A percentile compares a stretch with the other conserved stretches of the same genome.
Conservation (phyloP, 2,888 invertebrate species). For the Drosophila parthenogenetica region DNA sequence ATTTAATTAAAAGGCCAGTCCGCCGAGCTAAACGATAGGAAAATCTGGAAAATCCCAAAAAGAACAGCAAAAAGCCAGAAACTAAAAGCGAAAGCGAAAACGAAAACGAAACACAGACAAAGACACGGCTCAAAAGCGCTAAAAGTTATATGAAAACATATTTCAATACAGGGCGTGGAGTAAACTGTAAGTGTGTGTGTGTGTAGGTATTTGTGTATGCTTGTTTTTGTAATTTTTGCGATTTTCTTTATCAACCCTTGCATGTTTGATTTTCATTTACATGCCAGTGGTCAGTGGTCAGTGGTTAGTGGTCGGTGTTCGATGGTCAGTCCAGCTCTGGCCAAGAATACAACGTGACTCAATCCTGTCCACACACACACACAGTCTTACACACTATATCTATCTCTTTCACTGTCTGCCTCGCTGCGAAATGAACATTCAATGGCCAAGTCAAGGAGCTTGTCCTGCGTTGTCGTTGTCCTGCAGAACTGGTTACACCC, state of each 20-base stretch:
- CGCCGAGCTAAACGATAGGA: conserved; percentile 34
- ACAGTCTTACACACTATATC: conserved; percentile 11
- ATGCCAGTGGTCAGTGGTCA: conserved; percentile 59
- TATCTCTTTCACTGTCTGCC: conserved; percentile 8
- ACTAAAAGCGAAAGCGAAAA: conserved; percentile 31
- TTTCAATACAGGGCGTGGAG: conserved; percentile 74
- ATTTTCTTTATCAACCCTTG: conserved; percentile 83
- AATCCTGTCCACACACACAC: conserved; percentile 48
- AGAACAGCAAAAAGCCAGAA: conserved; percentile 24
- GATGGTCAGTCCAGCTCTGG: conserved; percentile 30
- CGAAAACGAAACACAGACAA: conserved; percentile 34
- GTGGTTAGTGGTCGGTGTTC: not conserved
- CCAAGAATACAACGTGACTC: conserved; percentile 81
- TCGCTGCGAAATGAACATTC: conserved; percentile 72
- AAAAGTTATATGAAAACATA: conserved; percentile 71
- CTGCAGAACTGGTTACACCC: conserved; percentile 57
- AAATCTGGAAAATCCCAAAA: conserved; percentile 46
- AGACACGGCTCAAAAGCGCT: conserved; percentile 27
- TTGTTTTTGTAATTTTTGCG: conserved; percentile 69
- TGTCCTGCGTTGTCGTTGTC: conserved; percentile 26
- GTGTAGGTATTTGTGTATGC: conserved; percentile 2
- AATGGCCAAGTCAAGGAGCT: conserved; percentile 59
- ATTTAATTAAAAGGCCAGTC: conserved; percentile 62
- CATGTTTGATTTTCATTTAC: conserved; percentile 85
- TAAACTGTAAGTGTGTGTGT: conserved; percentile 21